phyloP scores from a whole-genome alignment of 2,797 vertebrate genomes.

The Nyctalus aviator region DNA sequence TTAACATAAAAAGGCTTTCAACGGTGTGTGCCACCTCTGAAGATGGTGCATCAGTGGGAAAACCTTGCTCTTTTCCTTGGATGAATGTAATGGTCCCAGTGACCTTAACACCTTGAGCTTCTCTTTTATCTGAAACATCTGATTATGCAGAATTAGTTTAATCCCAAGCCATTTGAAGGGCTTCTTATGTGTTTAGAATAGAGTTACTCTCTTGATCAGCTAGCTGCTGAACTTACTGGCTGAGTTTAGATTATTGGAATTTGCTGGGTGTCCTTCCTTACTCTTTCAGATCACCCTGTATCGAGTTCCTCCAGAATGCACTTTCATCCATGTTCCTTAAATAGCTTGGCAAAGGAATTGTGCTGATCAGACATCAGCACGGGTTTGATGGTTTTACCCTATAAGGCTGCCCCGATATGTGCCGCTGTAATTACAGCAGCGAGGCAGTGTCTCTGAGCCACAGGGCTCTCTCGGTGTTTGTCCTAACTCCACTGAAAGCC shows the following conservation, averaged over 20 bases:
- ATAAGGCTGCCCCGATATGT: background rate
- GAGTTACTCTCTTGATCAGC: conserved; percentile 28
- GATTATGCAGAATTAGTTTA: conserved; percentile 47
- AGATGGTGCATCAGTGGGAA: background rate
- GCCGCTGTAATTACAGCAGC: background rate
- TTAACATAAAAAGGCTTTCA: background rate
- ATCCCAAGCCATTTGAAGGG: background rate
- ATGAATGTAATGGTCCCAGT: background rate
- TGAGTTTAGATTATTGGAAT: background rate
- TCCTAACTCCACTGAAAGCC: background rate
- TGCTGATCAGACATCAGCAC: conserved; percentile 11
- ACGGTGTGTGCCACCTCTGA: background rate
- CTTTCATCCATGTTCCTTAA: conserved; percentile 24
- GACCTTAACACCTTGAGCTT: background rate
- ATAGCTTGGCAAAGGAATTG: conserved; percentile 30
- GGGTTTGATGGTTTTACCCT: background rate
- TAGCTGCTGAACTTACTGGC: background rate
- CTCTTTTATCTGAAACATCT: background rate
- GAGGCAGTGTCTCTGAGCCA: background rate
- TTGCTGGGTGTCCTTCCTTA: background rate
- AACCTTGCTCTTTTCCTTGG: conserved; percentile 26
- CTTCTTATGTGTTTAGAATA: conserved; percentile 33
- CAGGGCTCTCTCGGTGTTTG: background rate
- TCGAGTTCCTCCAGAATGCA: background rate
- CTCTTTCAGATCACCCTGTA: background rate